Base-by-base conservation (phyloP, 2,797 vertebrate species). In the Hydrolagus colliei region DNA sequence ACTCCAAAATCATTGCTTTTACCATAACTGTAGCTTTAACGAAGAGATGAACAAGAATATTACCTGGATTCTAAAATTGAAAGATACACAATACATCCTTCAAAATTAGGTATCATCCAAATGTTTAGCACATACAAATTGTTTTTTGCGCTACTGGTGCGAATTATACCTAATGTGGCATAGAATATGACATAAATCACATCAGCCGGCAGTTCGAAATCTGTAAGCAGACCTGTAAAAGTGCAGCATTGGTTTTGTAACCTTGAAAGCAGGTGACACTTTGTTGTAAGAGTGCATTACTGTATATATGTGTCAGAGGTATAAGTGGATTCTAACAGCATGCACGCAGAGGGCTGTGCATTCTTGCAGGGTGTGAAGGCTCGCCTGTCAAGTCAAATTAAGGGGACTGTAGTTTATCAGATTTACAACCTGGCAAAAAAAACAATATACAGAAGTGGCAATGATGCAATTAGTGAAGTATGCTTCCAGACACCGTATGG, bases 401-500 rank as follows among this genome's bases (percentile, higher is more conserved):
- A 79, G 61, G 41, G 11, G 61, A 11, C 20, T 18, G 18, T 77
- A 52, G 41, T 52, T 52, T 52, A 59, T 76, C 4, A 18, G 18
- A 52, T 68, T 68, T 67, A 52, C 7, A 16, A 20, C 13, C 22
- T 32, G 78, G 27, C 22, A 7, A 27, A 27, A 4, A 27, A 80
- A 65, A 35, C 16, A 41, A 9, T 35, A 11, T 18, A 68, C 16
- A 41, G 41, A 52, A 52, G 63, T 20, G 79, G 32, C 14, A 84
- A 35, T 77, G 32, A 20, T 68, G 65, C 65, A 84, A 12, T 84
- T 20, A 41, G 16, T 84, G 79, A 84, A 84, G 27, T 41, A 41
- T 71, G 16, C 41, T 52, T 20, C 16, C 65, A 41, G 18, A 9
- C 27, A 9, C 3, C 3, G 27, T 11, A 11, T 41, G 12, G 79